Evolutionary conservation across 2,888 invertebrate species (phyloP).

Genomic region (Heliconius hortense): DNA sequence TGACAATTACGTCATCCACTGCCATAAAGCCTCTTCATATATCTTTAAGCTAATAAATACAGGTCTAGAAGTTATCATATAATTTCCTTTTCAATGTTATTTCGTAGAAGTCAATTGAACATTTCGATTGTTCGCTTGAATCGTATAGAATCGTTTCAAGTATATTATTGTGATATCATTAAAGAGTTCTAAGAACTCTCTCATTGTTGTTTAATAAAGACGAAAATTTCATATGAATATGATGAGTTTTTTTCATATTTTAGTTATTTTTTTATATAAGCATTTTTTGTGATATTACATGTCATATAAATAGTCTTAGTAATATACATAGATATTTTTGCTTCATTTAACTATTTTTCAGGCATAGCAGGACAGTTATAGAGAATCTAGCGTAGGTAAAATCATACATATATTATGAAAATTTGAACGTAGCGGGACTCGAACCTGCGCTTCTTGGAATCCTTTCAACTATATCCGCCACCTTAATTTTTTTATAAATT

Average conservation of each 20-base stretch:
- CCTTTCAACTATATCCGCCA: too few species aligned
- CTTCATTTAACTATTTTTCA: background rate
- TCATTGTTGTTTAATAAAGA: background rate
- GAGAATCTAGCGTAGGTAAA: too few species aligned
- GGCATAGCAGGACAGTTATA: too few species aligned
- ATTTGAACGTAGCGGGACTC: too few species aligned
- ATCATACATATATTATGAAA: too few species aligned
- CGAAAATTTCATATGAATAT: background rate
- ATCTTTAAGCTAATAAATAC: background rate
- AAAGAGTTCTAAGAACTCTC: slow-evolving; percentile 3
- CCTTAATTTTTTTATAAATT: too few species aligned
- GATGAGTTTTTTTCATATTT: background rate
- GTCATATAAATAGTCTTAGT: background rate
- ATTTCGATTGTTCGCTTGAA: background rate
- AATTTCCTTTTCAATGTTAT: background rate
- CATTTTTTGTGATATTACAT: background rate
- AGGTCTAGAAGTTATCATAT: background rate
- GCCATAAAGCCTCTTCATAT: background rate
- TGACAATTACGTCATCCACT: too few species aligned
- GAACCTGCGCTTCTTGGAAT: too few species aligned
- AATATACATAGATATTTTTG: background rate
- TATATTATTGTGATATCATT: slow-evolving; percentile 1
- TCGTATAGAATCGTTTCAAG: background rate
- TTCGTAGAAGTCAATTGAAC: slow-evolving; percentile 8
- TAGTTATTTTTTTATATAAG: background rate